Evolutionary conservation across 2,888 invertebrate genomes (phyloP), one percentile per base, ranked within the genome.

Genomic region (Epiblema foenella): DNA sequence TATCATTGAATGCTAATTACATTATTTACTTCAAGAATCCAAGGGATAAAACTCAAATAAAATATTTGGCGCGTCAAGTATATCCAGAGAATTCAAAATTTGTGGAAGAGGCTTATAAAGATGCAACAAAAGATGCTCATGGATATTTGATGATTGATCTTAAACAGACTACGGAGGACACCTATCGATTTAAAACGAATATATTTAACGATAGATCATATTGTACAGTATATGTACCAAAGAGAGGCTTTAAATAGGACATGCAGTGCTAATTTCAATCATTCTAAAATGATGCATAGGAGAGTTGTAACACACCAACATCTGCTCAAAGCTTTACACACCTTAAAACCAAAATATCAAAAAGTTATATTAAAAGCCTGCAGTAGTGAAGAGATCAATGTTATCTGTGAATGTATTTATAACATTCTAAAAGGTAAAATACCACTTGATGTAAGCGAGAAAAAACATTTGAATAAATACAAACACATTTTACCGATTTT

Each of bases 11-110:
- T 42, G 75, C 75, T 24, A 76, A 69, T 52, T 79, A 79, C 60
- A 77, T 79, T 29, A 72, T 79, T 51, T 79, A 77, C 73, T 78
- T 79, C 66, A 76, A 80, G 54, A 79, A 79, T 56, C 79, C 77
- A 18, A 68, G 77, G 18, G 77, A 77, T 60, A 76, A 74, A 77
- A 78, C 78, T 15, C 77, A 78, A 76, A 77, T 79, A 52, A 70
- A 75, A 15, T 72, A 73, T 66, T 66, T 79, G 42, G 72, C 74
- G 11, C 76, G 79, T 39, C 78, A 79, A 72, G 71, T 81, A 11
- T 73, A 54, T 20, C 81, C 78, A 10, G 77, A 79, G 59, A 78
- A 78, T 63, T 0, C 72, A 15, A 78, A 78, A 64, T 78, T 75
- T 68, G 73, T 79, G 37, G 77, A 79, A 74, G 79, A 79, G 54